Conservation (phyloP, 2,888 invertebrate genomes). For the Mellilla xanthometata region DNA sequence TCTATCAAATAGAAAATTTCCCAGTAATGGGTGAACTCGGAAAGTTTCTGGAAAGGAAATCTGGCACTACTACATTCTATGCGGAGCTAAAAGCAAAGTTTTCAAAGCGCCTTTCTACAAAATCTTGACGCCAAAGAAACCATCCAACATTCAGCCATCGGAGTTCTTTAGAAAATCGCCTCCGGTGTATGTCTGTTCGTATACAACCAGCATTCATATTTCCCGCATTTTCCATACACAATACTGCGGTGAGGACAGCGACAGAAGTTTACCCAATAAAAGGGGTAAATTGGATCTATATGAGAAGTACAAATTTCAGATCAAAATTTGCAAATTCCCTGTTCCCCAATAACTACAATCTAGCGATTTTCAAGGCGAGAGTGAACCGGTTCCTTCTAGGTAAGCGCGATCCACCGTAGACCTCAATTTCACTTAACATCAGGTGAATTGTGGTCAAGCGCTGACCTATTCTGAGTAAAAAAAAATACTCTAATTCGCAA, state of each 20-base stretch:
- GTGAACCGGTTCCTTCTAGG: too few species aligned
- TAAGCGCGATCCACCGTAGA: too few species aligned
- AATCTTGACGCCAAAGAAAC: slow-evolving; percentile 24
- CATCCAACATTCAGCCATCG: slow-evolving; percentile 23
- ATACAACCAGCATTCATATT: slow-evolving; percentile 62
- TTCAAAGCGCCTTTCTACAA: slow-evolving; percentile 15
- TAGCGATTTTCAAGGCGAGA: too few species aligned
- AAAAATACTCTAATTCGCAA: too few species aligned
- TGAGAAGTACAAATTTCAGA: too few species aligned
- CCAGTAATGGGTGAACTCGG: background rate
- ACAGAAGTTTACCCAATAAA: slow-evolving; percentile 1
- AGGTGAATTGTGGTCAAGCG: too few species aligned
- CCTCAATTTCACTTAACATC: too few species aligned
- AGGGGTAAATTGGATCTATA: slow-evolving; percentile 1
- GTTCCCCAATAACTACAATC: too few species aligned
- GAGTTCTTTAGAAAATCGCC: slow-evolving; percentile 59
- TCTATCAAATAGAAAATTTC: background rate
- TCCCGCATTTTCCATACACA: slow-evolving; percentile 79
- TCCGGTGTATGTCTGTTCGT: slow-evolving; percentile 41
- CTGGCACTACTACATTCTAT: slow-evolving; percentile 1
- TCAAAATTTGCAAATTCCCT: too few species aligned
- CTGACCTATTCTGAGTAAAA: too few species aligned
- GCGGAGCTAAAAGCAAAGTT: slow-evolving; percentile 12
- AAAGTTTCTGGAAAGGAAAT: background rate
- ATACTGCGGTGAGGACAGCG: slow-evolving; percentile 45